Evolutionary conservation across 2,888 invertebrate genomes (phyloP).

Genomic region (Dicranocentrus wangi): DNA sequence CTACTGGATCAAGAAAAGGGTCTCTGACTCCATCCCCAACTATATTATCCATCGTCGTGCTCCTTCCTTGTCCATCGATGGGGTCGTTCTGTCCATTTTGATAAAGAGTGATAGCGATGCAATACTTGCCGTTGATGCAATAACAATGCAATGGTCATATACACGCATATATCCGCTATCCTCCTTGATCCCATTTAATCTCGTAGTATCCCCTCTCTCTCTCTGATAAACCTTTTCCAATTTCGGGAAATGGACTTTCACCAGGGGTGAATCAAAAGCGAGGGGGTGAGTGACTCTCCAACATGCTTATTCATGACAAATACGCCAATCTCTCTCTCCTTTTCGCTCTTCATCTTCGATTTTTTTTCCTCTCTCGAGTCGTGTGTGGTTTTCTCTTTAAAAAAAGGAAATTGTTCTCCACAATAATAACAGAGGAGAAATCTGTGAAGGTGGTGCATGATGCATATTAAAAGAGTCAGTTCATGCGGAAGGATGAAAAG

Average conservation of each 20-base stretch:
- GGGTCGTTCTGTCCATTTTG: constrained; percentile 44
- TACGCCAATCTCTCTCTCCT: too few species aligned
- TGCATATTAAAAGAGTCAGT: constrained; percentile 40
- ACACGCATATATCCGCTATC: too few species aligned
- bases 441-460: constrained; percentile 6
- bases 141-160: constrained; percentile 50
- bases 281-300: too few species aligned
- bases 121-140: constrained; percentile 21
- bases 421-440: background rate
- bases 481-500: constrained; percentile 42
- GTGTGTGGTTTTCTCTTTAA: too few species aligned
- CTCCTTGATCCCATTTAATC: constrained; percentile 56
- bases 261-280: background rate
- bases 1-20: too few species aligned
- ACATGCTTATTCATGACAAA: too few species aligned
- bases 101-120: constrained; percentile 45
- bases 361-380: too few species aligned
- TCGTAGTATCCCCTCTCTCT: constrained; percentile 25
- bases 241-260: constrained; percentile 52
- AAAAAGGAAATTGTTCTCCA: constrained; percentile 27
- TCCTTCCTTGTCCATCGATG: constrained; percentile 27
- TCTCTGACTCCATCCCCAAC: constrained; percentile 19
- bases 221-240: constrained; percentile 45
- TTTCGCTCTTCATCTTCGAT: too few species aligned
- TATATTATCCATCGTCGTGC: constrained; percentile 26